Evolutionary conservation across 2,113 vertebrate species (phyloP).

Genomic region (Scartelaos histophorus): DNA sequence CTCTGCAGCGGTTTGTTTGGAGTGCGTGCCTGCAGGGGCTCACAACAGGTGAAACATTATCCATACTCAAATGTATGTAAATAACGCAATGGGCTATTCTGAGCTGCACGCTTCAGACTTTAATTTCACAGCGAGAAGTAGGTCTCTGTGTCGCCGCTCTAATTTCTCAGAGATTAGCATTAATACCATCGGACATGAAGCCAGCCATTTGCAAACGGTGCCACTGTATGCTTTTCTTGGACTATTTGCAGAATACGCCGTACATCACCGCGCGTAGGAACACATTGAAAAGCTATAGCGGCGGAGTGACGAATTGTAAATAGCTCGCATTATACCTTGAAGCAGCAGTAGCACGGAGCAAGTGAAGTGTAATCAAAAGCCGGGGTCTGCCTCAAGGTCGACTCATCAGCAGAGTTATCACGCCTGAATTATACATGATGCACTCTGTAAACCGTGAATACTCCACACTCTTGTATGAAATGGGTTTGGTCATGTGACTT

Average conservation of each 20-base stretch:
- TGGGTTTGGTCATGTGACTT: slow-evolving; percentile 1
- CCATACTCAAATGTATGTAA: slow-evolving; percentile 8
- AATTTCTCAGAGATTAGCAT: slow-evolving; percentile 35
- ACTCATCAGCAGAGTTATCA: slow-evolving; percentile 65
- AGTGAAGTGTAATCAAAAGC: slow-evolving; percentile 69
- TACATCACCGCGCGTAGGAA: neutral
- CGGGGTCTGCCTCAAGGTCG: slow-evolving; percentile 62
- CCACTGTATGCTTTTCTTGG: neutral
- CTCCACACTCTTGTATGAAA: slow-evolving; percentile 11
- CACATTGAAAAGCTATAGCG: slow-evolving; percentile 12
- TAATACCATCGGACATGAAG: neutral
- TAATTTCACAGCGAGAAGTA: slow-evolving; percentile 27
- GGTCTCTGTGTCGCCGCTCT: slow-evolving; percentile 20
- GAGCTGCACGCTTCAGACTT: slow-evolving; percentile 18
- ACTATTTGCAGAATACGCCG: neutral
- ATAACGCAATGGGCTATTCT: slow-evolving; percentile 13
- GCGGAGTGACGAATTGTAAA: slow-evolving; percentile 29
- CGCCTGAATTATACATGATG: slow-evolving; percentile 69
- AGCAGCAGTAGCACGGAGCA: slow-evolving; percentile 51
- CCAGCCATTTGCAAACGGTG: slow-evolving; percentile 6
- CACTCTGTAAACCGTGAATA: slow-evolving; percentile 67
- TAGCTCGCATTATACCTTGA: slow-evolving; percentile 42
- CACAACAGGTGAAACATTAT: slow-evolving; percentile 7
- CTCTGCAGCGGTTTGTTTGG: slow-evolving; percentile 4
- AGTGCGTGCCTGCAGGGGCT: neutral